Evolutionary conservation across 2,888 invertebrate genomes (phyloP), one percentile per base, ranked within the genome.

Genomic region (Atethmia centrago): DNA sequence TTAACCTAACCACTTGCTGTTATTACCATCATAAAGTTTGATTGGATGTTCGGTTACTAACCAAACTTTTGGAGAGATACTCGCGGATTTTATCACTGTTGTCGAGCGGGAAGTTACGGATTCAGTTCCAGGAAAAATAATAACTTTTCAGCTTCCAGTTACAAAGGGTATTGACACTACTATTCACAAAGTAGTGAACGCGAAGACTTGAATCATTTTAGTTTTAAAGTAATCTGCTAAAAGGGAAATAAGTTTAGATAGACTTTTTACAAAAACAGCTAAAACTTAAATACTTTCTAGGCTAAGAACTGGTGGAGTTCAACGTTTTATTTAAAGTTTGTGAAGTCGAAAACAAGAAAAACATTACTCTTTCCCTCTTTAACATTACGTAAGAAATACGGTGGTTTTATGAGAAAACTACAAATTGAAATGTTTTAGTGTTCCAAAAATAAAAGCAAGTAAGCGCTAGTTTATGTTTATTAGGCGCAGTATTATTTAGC

Each of bases 341-440:
- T 28, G 28, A 56, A 71, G 3, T 31, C 10, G 72, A 74, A 55
- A 83, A 70, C 36, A 65, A 71, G 49, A 62, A 63, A 65, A 66
- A 28, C 21, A 56, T 55, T 36, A 62, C 36, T 62, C 31, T 53
- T 51, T n/a, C 70, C 53, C 40, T 63, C 59, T 42, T 61, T 19
- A 67, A 21, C 53, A 51, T 55, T 51, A 31, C 62, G 71, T 14
- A 59, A 59, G 55, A 19, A 47, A 58, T 63, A 67, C 49, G 36
- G 25, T 47, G 14, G 28, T 47, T 70, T 59, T 84, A 49, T 68
- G 45, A 67, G 31, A 55, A 66, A 71, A 71, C 51, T 70, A 70
- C 83, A 62, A 83, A 83, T 83, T 66, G 51, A 62, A 83, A 79
- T 58, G 36, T 83, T 83, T 47, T 40, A 56, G 67, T 77, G 49